phyloP scores from a whole-genome alignment of 2,797 vertebrate genomes.

The Spatula versicolor region DNA sequence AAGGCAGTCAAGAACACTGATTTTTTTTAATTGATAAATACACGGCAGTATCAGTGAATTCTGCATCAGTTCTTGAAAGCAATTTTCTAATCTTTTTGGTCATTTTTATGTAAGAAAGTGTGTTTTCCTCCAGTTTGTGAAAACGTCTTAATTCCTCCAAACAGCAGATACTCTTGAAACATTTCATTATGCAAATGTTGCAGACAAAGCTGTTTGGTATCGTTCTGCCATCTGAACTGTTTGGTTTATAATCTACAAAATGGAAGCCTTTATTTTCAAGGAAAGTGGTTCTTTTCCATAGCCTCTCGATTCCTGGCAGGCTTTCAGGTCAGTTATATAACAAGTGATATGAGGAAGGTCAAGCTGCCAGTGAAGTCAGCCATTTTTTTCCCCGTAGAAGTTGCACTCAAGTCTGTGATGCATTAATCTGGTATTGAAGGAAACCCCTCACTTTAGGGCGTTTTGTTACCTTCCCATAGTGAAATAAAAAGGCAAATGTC shows the following conservation, averaged over 20 bases:
- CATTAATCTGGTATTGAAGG: background rate
- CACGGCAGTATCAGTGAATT: background rate
- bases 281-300: background rate
- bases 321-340: constrained; percentile 64
- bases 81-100: background rate
- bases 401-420: background rate
- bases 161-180: background rate
- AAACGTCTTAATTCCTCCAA: background rate
- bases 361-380: background rate
- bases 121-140: background rate
- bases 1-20: background rate
- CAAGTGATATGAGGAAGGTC: constrained; percentile 12
- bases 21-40: background rate
- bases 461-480: background rate
- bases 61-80: background rate
- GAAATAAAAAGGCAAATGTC: constrained; percentile 17
- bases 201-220: background rate
- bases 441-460: background rate
- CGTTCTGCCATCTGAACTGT: background rate
- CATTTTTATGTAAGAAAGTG: background rate
- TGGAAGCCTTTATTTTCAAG: constrained; percentile 10
- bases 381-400: constrained; percentile 14
- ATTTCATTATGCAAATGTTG: background rate
- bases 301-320: background rate
- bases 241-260: background rate